Evolutionary conservation across 2,797 vertebrate genomes (phyloP).

Genomic region (Podarcis siculus): DNA sequence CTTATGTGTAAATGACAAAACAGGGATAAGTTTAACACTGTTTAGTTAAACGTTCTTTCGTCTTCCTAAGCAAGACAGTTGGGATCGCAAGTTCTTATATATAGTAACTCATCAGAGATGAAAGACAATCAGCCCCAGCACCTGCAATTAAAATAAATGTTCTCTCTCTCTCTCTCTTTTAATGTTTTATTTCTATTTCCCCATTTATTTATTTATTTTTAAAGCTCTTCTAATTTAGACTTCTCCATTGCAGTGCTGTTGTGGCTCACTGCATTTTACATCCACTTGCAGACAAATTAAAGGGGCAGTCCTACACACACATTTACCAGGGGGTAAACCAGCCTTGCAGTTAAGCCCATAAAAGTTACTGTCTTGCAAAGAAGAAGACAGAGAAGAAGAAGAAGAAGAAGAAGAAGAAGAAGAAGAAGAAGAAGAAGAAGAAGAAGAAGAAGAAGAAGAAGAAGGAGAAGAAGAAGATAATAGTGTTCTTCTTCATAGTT

Average conservation of each 20-base stretch:
- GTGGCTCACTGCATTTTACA: neutral
- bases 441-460: too few species aligned
- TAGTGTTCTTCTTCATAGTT: too few species aligned
- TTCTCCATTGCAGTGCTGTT: neutral
- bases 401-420: too few species aligned
- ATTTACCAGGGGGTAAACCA: neutral
- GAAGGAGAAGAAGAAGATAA: too few species aligned
- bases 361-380: neutral
- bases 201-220: neutral
- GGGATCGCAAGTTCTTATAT: neutral
- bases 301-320: neutral
- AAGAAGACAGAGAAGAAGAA: too few species aligned
- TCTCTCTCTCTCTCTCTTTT: neutral
- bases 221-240: neutral
- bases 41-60: neutral
- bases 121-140: neutral
- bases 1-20: conserved; percentile 4
- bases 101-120: neutral
- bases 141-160: neutral
- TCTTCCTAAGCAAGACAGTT: neutral
- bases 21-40: neutral
- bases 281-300: neutral
- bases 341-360: neutral
- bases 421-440: too few species aligned
- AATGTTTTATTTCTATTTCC: neutral